Percentiles rank a stretch among this genome's conserved stretches.
These are phyloP conservation scores for Ypsolopha scabrella DNA, from an alignment of 2,888 invertebrate genomes.

Conservation along the genomic window DNA sequence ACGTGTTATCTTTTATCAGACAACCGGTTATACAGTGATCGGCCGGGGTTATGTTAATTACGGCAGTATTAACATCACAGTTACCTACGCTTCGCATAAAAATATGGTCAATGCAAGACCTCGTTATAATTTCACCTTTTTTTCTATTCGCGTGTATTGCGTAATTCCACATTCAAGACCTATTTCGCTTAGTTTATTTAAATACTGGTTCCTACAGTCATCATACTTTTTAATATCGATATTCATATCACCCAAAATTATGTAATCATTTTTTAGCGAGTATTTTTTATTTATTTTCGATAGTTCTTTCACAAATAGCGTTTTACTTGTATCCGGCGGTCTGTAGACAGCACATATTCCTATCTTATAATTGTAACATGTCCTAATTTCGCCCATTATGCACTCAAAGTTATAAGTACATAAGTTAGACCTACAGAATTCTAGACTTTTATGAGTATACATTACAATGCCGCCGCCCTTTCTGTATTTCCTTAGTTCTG, in stretches of 20 bases:
- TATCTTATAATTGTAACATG: not conserved
- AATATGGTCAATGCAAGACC: constrained; percentile 9
- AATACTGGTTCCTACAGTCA: not conserved
- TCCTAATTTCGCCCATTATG: not conserved
- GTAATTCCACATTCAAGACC: constrained; percentile 7
- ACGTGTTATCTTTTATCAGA: no score
- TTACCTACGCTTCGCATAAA: constrained; percentile 1
- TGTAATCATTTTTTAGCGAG: not conserved
- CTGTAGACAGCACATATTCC: constrained; percentile 8
- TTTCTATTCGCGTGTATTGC: constrained; percentile 9
- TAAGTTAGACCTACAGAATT: no score
- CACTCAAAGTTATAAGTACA: constrained; percentile 1
- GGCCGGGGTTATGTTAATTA: no score
- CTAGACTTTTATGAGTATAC: no score
- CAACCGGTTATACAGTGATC: no score
- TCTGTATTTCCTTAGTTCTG: constrained; percentile 2
- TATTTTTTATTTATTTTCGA: not conserved
- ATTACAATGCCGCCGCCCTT: no score
- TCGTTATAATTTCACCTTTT: constrained; percentile 3
- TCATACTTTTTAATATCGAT: constrained; percentile 2
- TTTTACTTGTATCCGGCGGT: constrained; percentile 7
- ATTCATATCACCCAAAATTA: constrained; percentile 9
- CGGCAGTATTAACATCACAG: no score
- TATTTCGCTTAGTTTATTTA: constrained; percentile 1
- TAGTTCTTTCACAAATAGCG: constrained; percentile 3